Evolutionary conservation across 1,140 invertebrate genomes (phyloP).

Genomic region (Neodiprion fabricii): DNA sequence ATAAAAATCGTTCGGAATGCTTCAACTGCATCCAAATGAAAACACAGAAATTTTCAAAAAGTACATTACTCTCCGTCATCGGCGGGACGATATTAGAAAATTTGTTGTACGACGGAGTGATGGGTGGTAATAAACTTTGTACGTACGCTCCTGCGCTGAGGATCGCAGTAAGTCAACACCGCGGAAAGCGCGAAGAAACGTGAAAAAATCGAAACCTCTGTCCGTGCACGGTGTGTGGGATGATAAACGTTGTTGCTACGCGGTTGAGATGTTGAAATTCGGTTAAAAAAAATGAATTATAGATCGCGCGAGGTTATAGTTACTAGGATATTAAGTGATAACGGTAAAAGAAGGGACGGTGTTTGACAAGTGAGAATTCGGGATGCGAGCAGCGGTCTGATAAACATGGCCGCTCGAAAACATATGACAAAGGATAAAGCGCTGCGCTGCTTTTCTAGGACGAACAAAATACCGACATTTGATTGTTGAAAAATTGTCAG

Average conservation of each 20-base stretch:
- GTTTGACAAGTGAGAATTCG: neutral
- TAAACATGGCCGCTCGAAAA: conserved; percentile 54
- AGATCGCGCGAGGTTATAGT: neutral
- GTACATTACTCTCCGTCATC: too few species aligned
- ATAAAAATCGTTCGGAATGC: too few species aligned
- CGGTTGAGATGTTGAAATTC: neutral
- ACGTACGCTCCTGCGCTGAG: neutral
- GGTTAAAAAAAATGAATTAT: neutral
- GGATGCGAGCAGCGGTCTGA: conserved; percentile 22
- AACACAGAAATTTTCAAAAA: too few species aligned
- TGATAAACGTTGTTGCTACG: neutral
- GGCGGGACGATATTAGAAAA: neutral
- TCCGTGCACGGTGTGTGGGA: neutral
- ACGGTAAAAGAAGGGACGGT: conserved; percentile 17
- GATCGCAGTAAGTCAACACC: neutral
- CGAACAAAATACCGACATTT: neutral
- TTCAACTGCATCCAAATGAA: too few species aligned
- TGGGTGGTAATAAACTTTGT: neutral
- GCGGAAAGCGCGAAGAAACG: neutral
- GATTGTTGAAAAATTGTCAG: neutral
- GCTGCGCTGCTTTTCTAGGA: neutral
- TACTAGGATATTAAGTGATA: neutral
- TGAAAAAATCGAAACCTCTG: conserved; percentile 4
- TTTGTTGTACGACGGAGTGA: neutral
- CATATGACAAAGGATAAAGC: conserved; percentile 56